Percentiles rank a stretch among this genome's conserved stretches.
Evolutionary conservation across 2,888 invertebrate species (phyloP).

Genomic region (Eurois occulta): DNA sequence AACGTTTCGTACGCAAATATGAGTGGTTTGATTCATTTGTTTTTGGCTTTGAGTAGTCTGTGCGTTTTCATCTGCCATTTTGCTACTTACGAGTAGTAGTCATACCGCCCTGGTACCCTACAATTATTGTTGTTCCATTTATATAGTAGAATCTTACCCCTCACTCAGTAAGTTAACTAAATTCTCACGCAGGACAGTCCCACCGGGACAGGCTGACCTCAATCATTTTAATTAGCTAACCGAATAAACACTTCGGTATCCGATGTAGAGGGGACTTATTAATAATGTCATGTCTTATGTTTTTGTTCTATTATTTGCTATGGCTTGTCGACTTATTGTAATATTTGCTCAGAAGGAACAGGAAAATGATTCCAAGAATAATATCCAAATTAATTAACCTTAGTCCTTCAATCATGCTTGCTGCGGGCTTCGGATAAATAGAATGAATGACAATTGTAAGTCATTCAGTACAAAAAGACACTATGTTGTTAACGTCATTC

Average conservation of each 20-base stretch:
- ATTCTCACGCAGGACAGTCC: slow-evolving; percentile 19
- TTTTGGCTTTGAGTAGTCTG: background rate
- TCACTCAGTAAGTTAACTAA: background rate
- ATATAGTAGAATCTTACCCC: background rate
- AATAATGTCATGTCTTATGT: slow-evolving; percentile 3
- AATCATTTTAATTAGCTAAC: slow-evolving; percentile 40
- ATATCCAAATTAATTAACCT: background rate
- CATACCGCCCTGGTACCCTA: background rate
- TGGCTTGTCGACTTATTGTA: background rate
- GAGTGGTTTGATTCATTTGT: slow-evolving; percentile 4
- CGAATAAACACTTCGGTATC: slow-evolving; percentile 37
- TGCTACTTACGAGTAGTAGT: background rate
- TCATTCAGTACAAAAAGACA: background rate
- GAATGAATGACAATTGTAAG: background rate
- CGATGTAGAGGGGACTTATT: slow-evolving; percentile 14
- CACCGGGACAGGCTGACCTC: slow-evolving; percentile 31
- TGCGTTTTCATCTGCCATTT: slow-evolving; percentile 3
- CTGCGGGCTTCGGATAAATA: background rate
- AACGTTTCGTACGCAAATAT: slow-evolving; percentile 2
- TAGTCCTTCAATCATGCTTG: background rate
- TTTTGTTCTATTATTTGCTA: background rate
- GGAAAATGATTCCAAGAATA: slow-evolving; percentile 7
- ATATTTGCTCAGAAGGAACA: slow-evolving; percentile 21
- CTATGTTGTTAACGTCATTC: background rate
- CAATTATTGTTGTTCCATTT: background rate